Percentiles rank a stretch among this genome's conserved stretches.
Conservation (phyloP, 2,888 invertebrate genomes). For the Leptinotarsa peninsularis region DNA sequence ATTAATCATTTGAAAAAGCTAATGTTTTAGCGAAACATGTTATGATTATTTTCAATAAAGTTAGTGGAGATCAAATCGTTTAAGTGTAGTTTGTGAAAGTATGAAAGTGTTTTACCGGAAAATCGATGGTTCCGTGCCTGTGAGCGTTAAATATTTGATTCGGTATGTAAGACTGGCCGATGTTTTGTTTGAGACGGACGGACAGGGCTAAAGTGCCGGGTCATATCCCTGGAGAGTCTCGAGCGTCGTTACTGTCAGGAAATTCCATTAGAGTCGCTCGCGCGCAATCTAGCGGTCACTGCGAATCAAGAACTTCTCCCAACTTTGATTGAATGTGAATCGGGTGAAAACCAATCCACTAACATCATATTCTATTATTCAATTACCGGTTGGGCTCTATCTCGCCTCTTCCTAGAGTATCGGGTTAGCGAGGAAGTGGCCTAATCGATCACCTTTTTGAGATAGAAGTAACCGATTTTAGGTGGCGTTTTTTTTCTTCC, state of each 20-base stretch:
- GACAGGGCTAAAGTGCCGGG: slow-evolving; percentile 57
- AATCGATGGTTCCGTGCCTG: slow-evolving; percentile 45
- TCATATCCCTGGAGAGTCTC: slow-evolving; percentile 60
- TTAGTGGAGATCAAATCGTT: too few relatives aligned
- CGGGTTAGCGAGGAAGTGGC: slow-evolving; percentile 2
- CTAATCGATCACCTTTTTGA: slow-evolving; percentile 10
- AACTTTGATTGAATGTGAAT: slow-evolving; percentile 62
- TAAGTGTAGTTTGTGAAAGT: too few relatives aligned
- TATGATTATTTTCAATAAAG: too few relatives aligned
- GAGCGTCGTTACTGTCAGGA: slow-evolving; percentile 58
- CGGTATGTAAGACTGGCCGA: slow-evolving; percentile 54
- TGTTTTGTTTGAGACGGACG: slow-evolving; percentile 57
- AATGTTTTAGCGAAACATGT: too few relatives aligned
- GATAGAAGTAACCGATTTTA: neutral
- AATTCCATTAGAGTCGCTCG: slow-evolving; percentile 61
- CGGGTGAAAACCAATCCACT: slow-evolving; percentile 57
- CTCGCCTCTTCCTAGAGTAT: neutral
- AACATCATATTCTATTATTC: slow-evolving; percentile 57
- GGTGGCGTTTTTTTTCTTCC: neutral
- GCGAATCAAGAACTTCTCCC: slow-evolving; percentile 58
- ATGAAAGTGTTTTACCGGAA: slow-evolving; percentile 40
- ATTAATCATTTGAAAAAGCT: too few relatives aligned
- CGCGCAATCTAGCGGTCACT: slow-evolving; percentile 61
- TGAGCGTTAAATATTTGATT: slow-evolving; percentile 59
- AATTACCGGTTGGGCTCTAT: slow-evolving; percentile 43